Percentiles rank a stretch among this genome's conserved stretches.
phyloP scores from a whole-genome alignment of 2,113 vertebrate species.

The Pygoscelis antarcticus region DNA sequence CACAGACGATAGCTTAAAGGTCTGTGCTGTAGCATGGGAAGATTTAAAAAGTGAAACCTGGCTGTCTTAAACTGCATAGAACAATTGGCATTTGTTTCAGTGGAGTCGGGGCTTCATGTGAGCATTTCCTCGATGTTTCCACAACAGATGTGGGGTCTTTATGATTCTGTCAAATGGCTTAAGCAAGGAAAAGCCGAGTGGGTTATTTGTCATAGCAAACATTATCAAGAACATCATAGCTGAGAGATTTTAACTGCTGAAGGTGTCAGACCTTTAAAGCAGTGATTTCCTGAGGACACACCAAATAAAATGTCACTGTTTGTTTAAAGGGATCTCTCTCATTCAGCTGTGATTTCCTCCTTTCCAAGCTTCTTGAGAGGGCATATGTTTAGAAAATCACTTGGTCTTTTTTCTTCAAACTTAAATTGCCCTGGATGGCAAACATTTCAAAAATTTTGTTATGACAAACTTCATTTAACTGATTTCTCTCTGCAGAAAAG shows the following conservation, averaged over 20 bases:
- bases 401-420: neutral
- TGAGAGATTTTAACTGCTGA: neutral
- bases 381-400: neutral
- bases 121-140: neutral
- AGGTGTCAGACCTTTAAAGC: neutral
- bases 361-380: neutral
- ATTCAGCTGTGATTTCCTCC: neutral
- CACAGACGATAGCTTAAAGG: neutral
- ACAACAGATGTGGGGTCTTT: neutral
- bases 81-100: neutral
- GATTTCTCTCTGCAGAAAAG: neutral
- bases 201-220: neutral
- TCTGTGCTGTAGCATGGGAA: neutral
- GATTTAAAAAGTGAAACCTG: neutral
- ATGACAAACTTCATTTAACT: neutral
- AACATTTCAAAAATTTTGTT: neutral
- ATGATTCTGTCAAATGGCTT: neutral
- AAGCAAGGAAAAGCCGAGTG: neutral
- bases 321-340: neutral
- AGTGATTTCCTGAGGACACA: neutral
- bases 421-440: neutral
- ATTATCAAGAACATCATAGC: neutral
- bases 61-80: neutral
- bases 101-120: neutral
- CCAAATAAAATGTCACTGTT: neutral